Evolutionary conservation across 2,113 vertebrate genomes (phyloP).

Genomic region (Engraulis encrasicolus): DNA sequence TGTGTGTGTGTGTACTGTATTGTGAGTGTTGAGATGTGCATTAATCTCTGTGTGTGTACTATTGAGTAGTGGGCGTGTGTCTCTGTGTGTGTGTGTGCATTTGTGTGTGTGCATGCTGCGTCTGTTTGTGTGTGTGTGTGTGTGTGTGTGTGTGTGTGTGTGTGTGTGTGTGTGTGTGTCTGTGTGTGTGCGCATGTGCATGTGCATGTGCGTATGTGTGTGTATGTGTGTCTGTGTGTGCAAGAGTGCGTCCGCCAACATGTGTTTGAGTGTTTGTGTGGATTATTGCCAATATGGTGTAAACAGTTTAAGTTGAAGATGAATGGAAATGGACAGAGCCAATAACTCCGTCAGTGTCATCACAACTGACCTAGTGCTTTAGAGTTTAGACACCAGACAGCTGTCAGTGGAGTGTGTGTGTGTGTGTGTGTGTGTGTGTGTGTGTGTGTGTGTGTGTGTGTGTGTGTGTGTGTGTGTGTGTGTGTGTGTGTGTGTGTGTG

Average conservation of each 20-base stretch:
- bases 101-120: no score
- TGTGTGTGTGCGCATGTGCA: background rate
- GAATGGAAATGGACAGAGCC: background rate
- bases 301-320: background rate
- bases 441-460: background rate
- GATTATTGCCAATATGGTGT: background rate
- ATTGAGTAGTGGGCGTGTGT: background rate
- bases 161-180: background rate
- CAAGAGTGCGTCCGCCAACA: no score
- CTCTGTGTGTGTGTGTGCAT: background rate
- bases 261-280: background rate
- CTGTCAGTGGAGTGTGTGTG: background rate
- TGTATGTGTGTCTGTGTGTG: background rate
- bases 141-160: background rate
- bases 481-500: background rate
- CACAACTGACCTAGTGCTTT: background rate
- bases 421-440: background rate
- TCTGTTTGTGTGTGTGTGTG: no score
- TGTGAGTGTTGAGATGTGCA: background rate
- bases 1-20: background rate
- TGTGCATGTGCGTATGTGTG: background rate
- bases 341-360: background rate
- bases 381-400: slow-evolving; percentile 8
- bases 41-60: slow-evolving; percentile 33
- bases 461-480: background rate